Conservation (phyloP, 1,140 invertebrate species). For the Drosophila fuyamai region DNA sequence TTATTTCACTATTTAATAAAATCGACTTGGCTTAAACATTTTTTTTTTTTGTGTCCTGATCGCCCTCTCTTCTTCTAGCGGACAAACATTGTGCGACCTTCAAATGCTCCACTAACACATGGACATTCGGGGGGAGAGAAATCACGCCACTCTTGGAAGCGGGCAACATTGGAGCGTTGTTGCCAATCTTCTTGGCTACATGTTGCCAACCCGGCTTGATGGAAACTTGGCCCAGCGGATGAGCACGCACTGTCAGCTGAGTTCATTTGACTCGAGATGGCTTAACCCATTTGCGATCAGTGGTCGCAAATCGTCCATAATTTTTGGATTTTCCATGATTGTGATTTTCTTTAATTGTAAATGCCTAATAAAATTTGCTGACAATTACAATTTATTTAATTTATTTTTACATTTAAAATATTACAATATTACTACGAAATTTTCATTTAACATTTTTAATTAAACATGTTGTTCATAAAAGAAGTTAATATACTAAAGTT, state of each 20-base stretch:
- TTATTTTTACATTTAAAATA: too few species aligned
- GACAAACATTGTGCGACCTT: conserved; percentile 64
- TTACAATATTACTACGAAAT: too few species aligned
- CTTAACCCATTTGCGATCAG: conserved; percentile 20
- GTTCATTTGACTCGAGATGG: conserved; percentile 16
- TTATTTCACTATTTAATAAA: too few species aligned
- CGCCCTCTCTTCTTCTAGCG: conserved; percentile 4
- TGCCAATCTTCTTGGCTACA: conserved; percentile 66
- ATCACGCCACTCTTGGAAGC: conserved; percentile 49
- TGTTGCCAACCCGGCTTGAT: conserved; percentile 51
- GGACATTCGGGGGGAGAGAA: conserved; percentile 30
- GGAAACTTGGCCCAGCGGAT: conserved; percentile 69
- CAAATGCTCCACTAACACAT: conserved; percentile 58
- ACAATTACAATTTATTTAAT: too few species aligned
- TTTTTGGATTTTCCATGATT: too few species aligned
- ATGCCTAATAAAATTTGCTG: too few species aligned
- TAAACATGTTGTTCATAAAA: too few species aligned
- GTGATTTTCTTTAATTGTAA: too few species aligned
- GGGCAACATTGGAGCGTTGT: conserved; percentile 59
- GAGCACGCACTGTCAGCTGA: conserved; percentile 58
- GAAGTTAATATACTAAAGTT: too few species aligned
- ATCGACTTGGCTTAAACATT: too few species aligned
- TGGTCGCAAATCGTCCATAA: neutral
- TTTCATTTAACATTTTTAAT: too few species aligned
- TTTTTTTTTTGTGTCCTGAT: conserved; percentile 10